Conservation (phyloP, 2,113 vertebrate species). For the Myocastor coypus region DNA sequence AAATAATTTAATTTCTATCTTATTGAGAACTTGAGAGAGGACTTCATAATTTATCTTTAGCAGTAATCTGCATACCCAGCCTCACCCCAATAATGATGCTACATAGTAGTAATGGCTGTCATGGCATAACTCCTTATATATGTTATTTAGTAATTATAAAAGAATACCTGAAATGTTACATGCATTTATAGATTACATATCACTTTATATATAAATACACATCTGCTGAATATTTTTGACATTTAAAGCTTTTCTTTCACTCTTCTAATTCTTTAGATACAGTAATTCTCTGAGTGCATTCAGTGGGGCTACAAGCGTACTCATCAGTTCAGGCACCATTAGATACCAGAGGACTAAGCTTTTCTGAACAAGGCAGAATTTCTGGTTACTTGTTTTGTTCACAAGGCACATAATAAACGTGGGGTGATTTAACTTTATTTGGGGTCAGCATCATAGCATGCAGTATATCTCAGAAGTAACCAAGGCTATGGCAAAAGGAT, state of each 20-base stretch:
- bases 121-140: neutral
- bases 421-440: conserved; percentile 53
- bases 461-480: conserved; percentile 17
- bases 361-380: conserved; percentile 31
- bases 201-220: neutral
- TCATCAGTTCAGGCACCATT: neutral
- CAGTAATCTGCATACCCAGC: neutral
- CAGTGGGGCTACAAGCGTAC: neutral
- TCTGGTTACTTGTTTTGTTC: conserved; percentile 36
- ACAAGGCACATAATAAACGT: conserved; percentile 31
- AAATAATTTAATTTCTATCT: conserved; percentile 54
- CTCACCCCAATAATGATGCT: neutral
- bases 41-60: conserved; percentile 34
- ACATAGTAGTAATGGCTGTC: neutral
- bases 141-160: conserved; percentile 33
- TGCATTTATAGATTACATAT: conserved; percentile 14
- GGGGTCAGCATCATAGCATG: neutral
- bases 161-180: neutral
- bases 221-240: neutral
- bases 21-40: conserved; percentile 18
- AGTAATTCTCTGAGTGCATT: conserved; percentile 17
- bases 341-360: neutral
- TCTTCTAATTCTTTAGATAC: neutral
- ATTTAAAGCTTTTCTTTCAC: conserved; percentile 19
- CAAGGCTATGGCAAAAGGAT: conserved; percentile 22